Percentiles rank a stretch among this genome's conserved stretches.
Evolutionary conservation across 2,888 invertebrate genomes (phyloP).

Genomic region (Athripsodes cinereus): DNA sequence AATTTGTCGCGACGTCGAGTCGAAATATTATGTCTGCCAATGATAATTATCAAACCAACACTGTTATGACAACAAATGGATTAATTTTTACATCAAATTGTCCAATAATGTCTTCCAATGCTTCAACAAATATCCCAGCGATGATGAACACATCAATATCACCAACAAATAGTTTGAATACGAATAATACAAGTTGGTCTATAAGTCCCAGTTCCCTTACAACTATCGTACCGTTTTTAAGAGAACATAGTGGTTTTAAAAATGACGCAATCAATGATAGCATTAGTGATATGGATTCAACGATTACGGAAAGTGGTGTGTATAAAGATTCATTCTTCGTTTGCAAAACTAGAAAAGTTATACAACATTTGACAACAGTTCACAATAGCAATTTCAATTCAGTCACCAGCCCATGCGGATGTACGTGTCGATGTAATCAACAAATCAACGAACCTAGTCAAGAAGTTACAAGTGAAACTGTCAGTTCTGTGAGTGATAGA

Average conservation of each 20-base stretch:
- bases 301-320: conserved; percentile 35
- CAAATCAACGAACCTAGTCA: conserved; percentile 9
- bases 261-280: conserved; percentile 62
- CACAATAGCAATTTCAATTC: conserved; percentile 17
- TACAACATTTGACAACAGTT: conserved; percentile 32
- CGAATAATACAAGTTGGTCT: not conserved
- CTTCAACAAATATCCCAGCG: not conserved
- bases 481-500: conserved; percentile 20
- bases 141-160: too few relatives aligned
- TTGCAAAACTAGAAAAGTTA: conserved; percentile 45
- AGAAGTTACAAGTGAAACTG: not conserved
- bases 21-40: not conserved
- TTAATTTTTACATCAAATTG: not conserved
- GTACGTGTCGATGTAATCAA: conserved; percentile 19
- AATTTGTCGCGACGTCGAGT: not conserved
- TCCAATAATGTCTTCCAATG: not conserved
- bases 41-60: not conserved
- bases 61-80: not conserved
- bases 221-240: conserved; percentile 5
- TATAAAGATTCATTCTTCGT: conserved; percentile 43
- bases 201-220: not conserved
- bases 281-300: conserved; percentile 60
- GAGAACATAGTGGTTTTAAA: conserved; percentile 35
- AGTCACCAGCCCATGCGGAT: conserved; percentile 8
- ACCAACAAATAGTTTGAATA: not conserved